A percentile compares a stretch with the other conserved stretches of the same genome.
Conservation (phyloP, 2,888 invertebrate species). For the Cinara cedri region DNA sequence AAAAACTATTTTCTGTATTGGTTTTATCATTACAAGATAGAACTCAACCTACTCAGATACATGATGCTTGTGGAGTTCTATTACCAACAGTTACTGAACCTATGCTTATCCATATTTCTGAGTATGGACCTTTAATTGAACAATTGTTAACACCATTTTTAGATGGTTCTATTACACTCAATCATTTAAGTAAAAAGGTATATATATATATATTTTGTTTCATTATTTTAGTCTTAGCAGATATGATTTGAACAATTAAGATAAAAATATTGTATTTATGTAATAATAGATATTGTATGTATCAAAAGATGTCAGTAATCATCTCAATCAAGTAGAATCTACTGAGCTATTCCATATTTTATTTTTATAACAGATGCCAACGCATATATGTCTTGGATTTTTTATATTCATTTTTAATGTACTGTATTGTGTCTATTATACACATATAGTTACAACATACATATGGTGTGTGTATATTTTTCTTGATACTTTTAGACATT, state of each 20-base stretch:
- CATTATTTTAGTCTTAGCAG: too few relatives aligned
- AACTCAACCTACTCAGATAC: conserved; percentile 51
- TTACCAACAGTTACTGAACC: conserved; percentile 51
- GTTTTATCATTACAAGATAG: conserved; percentile 48
- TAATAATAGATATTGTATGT: not conserved
- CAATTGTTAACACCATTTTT: conserved; percentile 52
- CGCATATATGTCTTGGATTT: too few relatives aligned
- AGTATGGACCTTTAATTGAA: conserved; percentile 44
- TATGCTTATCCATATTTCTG: conserved; percentile 49
- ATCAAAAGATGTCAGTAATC: too few relatives aligned
- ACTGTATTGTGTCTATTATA: too few relatives aligned
- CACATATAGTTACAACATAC: too few relatives aligned
- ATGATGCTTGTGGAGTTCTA: conserved; percentile 51
- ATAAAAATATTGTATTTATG: too few relatives aligned
- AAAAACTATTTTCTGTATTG: conserved; percentile 54
- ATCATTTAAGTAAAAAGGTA: conserved; percentile 53
- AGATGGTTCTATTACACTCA: conserved; percentile 49
- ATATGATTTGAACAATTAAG: too few relatives aligned
- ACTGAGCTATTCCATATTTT: too few relatives aligned
- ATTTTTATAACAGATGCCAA: too few relatives aligned
- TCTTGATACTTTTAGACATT: not conserved
- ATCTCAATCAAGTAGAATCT: too few relatives aligned
- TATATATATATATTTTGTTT: not conserved
- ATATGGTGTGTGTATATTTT: not conserved
- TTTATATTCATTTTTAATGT: too few relatives aligned